phyloP scores from a whole-genome alignment of 2,113 vertebrate genomes.

The Tachycineta bicolor region DNA sequence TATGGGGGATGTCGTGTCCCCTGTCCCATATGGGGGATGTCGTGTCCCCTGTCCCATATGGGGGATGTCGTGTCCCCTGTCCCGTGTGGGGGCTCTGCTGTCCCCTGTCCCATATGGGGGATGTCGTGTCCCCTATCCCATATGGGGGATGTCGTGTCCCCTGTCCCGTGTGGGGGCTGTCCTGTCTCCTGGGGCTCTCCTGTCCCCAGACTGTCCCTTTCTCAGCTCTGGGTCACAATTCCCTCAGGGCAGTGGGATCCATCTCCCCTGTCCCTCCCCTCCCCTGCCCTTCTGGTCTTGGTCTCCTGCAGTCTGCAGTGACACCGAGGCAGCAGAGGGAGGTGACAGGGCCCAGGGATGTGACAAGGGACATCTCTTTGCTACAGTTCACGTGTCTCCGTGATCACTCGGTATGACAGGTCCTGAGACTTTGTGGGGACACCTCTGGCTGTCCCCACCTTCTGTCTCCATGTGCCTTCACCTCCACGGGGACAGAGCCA shows the following conservation, averaged over 20 bases:
- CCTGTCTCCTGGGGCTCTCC: not conserved
- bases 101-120: not conserved
- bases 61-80: not conserved
- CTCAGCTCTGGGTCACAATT: not conserved
- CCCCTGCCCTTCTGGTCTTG: not conserved
- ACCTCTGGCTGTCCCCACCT: not conserved
- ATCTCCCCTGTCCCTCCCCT: not conserved
- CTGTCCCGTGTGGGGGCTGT: not conserved
- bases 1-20: not conserved
- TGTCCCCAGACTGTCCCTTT: not conserved
- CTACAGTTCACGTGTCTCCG: not conserved
- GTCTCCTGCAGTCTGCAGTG: not conserved
- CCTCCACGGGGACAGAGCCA: not conserved
- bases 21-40: too few relatives aligned
- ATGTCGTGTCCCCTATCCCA: not conserved
- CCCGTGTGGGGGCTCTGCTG: not conserved
- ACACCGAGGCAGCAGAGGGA: not conserved
- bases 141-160: not conserved
- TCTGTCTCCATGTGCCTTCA: not conserved
- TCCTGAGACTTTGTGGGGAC: not conserved
- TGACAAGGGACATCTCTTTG: not conserved
- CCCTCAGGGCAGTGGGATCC: not conserved
- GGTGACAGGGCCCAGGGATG: not conserved
- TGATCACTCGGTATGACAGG: not conserved
- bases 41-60: not conserved